phyloP scores from a whole-genome alignment of 2,113 vertebrate species.

The Mormoops blainvillei region DNA sequence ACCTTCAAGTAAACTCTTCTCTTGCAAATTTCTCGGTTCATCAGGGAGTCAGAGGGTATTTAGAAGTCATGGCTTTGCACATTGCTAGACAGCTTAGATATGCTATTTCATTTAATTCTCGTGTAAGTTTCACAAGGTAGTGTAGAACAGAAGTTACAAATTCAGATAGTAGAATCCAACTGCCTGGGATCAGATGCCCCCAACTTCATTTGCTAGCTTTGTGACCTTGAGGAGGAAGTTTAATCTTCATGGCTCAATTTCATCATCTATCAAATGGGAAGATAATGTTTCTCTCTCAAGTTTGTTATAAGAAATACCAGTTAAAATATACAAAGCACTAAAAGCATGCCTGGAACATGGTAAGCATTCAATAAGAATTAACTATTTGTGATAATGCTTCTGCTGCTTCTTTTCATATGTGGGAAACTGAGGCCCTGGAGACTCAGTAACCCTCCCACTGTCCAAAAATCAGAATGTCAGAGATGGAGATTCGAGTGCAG shows the following conservation, averaged over 20 bases:
- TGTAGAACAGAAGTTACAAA: background rate
- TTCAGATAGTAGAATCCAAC: background rate
- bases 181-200: background rate
- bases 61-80: background rate
- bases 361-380: background rate
- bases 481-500: background rate
- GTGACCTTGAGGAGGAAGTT: background rate
- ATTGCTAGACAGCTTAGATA: background rate
- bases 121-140: background rate
- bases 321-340: background rate
- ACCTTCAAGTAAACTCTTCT: slow-evolving; percentile 30
- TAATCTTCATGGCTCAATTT: background rate
- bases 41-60: background rate
- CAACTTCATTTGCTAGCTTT: background rate
- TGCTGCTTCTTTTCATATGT: background rate
- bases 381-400: background rate
- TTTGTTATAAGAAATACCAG: background rate
- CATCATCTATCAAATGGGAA: background rate
- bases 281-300: background rate
- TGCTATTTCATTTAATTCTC: slow-evolving; percentile 17
- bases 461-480: background rate
- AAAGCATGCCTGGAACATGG: background rate
- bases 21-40: background rate
- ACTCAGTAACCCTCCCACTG: background rate
- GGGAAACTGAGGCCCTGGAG: background rate